These are phyloP conservation scores for Heliconius congener DNA, from an alignment of 1,140 invertebrate species.

Conservation along the genomic window DNA sequence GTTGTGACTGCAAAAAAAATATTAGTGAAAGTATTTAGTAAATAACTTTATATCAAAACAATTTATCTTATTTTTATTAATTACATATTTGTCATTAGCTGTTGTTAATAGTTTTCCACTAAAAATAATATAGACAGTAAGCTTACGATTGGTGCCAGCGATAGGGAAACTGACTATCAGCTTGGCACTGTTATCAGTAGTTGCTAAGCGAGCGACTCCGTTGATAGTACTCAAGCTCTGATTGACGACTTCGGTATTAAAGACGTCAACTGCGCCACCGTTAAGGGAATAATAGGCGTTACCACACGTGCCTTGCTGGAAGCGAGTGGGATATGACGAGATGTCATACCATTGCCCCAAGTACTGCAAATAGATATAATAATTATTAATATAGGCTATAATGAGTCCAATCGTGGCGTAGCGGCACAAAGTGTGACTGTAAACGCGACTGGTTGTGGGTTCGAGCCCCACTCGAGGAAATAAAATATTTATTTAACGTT, in stretches of 20 bases:
- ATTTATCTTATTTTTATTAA: too few species aligned
- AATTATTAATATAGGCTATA: not conserved
- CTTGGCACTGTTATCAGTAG: constrained; percentile 51
- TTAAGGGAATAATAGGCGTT: constrained; percentile 51
- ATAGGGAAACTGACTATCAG: constrained; percentile 62
- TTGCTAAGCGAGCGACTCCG: constrained; percentile 43
- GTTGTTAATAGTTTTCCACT: too few species aligned
- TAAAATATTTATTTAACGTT: too few species aligned
- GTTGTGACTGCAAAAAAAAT: not conserved
- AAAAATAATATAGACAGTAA: not conserved
- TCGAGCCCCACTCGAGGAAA: too few species aligned
- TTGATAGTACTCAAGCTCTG: constrained; percentile 51
- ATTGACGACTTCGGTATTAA: constrained; percentile 60
- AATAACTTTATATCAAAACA: not conserved
- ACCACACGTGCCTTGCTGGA: constrained; percentile 57
- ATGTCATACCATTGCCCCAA: constrained; percentile 63
- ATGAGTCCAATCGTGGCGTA: too few species aligned
- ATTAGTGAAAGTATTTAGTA: not conserved
- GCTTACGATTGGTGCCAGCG: constrained; percentile 57
- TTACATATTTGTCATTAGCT: not conserved
- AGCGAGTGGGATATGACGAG: constrained; percentile 54
- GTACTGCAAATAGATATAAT: constrained; percentile 16
- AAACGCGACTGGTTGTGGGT: too few species aligned
- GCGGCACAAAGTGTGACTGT: too few species aligned
- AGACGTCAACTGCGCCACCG: constrained; percentile 43